These are phyloP conservation scores for Zonitis immaculata DNA, from an alignment of 2,888 invertebrate species.

Conservation along the genomic window DNA sequence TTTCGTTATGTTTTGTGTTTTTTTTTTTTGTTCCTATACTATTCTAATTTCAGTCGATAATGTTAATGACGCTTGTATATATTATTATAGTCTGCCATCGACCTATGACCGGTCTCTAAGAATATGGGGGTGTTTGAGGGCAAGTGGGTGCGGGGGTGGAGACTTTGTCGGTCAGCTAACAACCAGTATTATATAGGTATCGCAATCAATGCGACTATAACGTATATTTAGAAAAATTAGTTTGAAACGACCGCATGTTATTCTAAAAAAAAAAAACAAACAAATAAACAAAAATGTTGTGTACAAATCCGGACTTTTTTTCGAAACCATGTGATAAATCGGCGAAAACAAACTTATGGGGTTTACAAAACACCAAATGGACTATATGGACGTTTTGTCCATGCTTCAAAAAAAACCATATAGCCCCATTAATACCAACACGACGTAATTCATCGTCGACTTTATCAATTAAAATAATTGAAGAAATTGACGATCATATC, in stretches of 20 bases:
- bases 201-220: slow-evolving; percentile 33
- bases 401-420: slow-evolving; percentile 21
- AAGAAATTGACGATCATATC: slow-evolving; percentile 5
- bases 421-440: slow-evolving; percentile 2
- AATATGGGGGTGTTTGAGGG: slow-evolving; percentile 9
- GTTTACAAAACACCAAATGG: slow-evolving; percentile 26
- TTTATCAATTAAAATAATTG: slow-evolving; percentile 4
- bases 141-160: slow-evolving; percentile 10
- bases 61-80: slow-evolving; percentile 10
- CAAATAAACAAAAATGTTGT: slow-evolving; percentile 10
- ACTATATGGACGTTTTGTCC: slow-evolving; percentile 28
- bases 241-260: slow-evolving; percentile 9
- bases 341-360: slow-evolving; percentile 30
- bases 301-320: slow-evolving; percentile 14
- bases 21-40: too few species aligned
- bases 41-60: slow-evolving; percentile 11
- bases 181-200: too few species aligned
- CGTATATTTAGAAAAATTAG: slow-evolving; percentile 7
- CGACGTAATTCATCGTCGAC: background rate
- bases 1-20: background rate
- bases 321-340: slow-evolving; percentile 1
- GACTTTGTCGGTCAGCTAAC: slow-evolving; percentile 31
- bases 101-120: slow-evolving; percentile 17
- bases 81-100: slow-evolving; percentile 17
- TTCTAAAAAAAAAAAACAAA: background rate